Evolutionary conservation across 2,888 invertebrate genomes (phyloP).

Genomic region (Sinohyriopsis cumingii): DNA sequence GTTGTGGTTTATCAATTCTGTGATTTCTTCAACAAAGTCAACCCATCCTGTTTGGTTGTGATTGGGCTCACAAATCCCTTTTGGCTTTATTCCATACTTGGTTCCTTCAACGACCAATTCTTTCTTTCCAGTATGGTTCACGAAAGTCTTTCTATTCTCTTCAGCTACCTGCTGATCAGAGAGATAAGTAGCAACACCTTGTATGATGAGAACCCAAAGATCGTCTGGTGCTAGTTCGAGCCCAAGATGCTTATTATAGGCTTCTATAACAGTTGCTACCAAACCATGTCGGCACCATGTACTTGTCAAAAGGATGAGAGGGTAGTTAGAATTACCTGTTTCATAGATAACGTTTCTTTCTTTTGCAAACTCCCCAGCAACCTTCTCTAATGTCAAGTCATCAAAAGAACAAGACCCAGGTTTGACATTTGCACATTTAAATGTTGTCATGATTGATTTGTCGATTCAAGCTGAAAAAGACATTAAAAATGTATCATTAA

Average conservation of each 20-base stretch:
- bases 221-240: slow-evolving; percentile 1
- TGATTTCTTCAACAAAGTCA: not conserved
- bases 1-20: not conserved
- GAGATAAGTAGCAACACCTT: not conserved
- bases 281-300: not conserved
- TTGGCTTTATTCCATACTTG: too few relatives aligned
- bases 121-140: not conserved
- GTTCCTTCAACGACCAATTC: not conserved
- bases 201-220: slow-evolving; percentile 1
- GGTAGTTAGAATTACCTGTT: too few relatives aligned
- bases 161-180: not conserved
- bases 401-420: too few relatives aligned
- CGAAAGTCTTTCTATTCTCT: not conserved
- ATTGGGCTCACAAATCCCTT: too few relatives aligned
- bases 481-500: too few relatives aligned
- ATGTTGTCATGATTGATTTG: too few relatives aligned
- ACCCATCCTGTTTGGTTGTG: not conserved
- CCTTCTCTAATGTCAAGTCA: too few relatives aligned
- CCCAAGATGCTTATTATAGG: not conserved
- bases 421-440: too few relatives aligned
- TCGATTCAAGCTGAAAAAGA: too few relatives aligned
- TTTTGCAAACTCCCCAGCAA: too few relatives aligned
- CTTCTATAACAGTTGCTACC: slow-evolving; percentile 1
- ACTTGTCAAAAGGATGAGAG: too few relatives aligned
- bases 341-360: too few relatives aligned